Percentiles rank a stretch among this genome's conserved stretches.
These are phyloP conservation scores for Aethina tumida DNA, from an alignment of 1,140 invertebrate genomes.

Conservation along the genomic window DNA sequence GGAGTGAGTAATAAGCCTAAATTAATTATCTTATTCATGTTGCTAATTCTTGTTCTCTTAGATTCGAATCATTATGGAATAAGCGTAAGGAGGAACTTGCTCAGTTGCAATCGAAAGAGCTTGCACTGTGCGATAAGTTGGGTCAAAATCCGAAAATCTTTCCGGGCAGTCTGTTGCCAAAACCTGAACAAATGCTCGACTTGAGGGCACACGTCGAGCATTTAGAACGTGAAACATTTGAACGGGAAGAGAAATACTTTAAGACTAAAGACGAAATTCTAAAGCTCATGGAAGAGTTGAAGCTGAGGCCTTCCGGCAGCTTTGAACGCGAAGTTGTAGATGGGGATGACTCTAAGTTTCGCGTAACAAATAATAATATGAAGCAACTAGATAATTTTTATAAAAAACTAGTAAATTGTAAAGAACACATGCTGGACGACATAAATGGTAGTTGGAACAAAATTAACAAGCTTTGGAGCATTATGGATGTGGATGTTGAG, in stretches of 20 bases:
- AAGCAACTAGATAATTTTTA: constrained; percentile 37
- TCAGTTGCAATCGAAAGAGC: constrained; percentile 14
- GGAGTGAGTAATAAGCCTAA: constrained; percentile 10
- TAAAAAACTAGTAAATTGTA: constrained; percentile 29
- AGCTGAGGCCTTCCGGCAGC: constrained; percentile 39
- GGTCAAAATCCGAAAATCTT: constrained; percentile 37
- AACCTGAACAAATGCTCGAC: constrained; percentile 41
- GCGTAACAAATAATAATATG: constrained; percentile 45
- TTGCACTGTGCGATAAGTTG: constrained; percentile 32
- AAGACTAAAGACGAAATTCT: constrained; percentile 42
- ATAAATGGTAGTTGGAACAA: constrained; percentile 40
- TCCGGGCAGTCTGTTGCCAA: constrained; percentile 39
- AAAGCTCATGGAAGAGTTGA: constrained; percentile 45
- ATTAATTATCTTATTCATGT: constrained; percentile 2
- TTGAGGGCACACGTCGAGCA: constrained; percentile 41
- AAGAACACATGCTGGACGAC: constrained; percentile 32
- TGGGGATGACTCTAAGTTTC: constrained; percentile 42
- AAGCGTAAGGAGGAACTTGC: constrained; percentile 14
- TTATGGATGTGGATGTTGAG: constrained; percentile 52
- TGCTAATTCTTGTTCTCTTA: no score
- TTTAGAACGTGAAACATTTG: constrained; percentile 44
- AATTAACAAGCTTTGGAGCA: constrained; percentile 48
- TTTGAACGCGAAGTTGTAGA: constrained; percentile 43
- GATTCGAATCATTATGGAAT: no score
- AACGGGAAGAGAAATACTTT: constrained; percentile 41